Conservation (phyloP, 2,888 invertebrate genomes). For the Amorpha juglandis region DNA sequence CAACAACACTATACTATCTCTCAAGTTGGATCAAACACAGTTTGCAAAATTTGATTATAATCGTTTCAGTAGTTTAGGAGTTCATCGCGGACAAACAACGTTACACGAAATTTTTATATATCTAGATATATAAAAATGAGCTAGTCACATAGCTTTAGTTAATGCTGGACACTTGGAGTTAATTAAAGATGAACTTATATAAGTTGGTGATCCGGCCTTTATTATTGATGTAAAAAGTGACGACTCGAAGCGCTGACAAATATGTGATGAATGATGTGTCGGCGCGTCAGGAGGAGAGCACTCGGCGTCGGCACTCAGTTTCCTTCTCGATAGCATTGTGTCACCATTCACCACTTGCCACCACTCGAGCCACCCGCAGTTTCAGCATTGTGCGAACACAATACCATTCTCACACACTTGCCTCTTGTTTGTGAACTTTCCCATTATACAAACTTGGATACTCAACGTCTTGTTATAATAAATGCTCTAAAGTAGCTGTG, state of each 20-base stretch:
- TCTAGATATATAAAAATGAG: too few species aligned
- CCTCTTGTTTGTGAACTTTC: conserved; percentile 4
- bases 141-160: too few species aligned
- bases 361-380: conserved; percentile 12
- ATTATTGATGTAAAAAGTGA: background rate
- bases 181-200: too few species aligned
- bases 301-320: conserved; percentile 12
- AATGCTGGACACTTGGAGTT: too few species aligned
- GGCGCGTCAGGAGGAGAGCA: background rate
- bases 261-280: background rate
- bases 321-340: conserved; percentile 12
- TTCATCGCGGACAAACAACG: too few species aligned
- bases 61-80: too few species aligned
- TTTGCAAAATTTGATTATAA: too few species aligned
- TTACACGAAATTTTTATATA: too few species aligned
- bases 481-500: background rate
- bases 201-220: background rate
- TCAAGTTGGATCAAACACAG: too few species aligned
- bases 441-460: conserved; percentile 6
- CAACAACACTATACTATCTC: too few species aligned
- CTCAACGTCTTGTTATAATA: background rate
- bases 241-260: background rate
- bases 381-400: conserved; percentile 15
- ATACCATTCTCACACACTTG: conserved; percentile 7
- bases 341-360: background rate